Evolutionary conservation across 2,888 invertebrate genomes (phyloP).

Genomic region (Lasiommata megera): DNA sequence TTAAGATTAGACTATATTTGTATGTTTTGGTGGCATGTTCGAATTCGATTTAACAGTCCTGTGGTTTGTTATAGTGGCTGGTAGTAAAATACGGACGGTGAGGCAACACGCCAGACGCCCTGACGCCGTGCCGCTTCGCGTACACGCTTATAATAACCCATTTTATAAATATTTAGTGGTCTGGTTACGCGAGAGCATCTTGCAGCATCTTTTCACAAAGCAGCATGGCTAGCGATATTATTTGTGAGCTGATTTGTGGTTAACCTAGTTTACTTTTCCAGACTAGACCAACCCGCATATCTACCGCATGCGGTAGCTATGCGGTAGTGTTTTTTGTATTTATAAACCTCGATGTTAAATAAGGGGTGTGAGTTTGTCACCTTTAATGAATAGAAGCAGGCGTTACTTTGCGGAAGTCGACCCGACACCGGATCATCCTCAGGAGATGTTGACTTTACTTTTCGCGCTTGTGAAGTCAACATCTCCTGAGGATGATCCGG

Average conservation of each 20-base stretch:
- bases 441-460: too few relatives aligned
- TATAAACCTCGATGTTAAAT: not conserved
- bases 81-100: slow-evolving; percentile 20
- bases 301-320: not conserved
- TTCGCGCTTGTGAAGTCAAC: too few relatives aligned
- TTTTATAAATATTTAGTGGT: slow-evolving; percentile 26
- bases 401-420: too few relatives aligned
- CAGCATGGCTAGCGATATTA: not conserved
- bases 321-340: not conserved
- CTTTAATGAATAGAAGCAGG: too few relatives aligned
- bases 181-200: slow-evolving; percentile 15
- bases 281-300: not conserved
- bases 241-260: slow-evolving; percentile 3
- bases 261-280: not conserved
- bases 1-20: slow-evolving; percentile 9
- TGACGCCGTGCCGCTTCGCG: slow-evolving; percentile 47
- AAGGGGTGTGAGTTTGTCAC: too few relatives aligned
- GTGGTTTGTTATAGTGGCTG: slow-evolving; percentile 11
- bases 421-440: too few relatives aligned
- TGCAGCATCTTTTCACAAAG: slow-evolving; percentile 1
- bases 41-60: slow-evolving; percentile 7
- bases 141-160: slow-evolving; percentile 21
- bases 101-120: slow-evolving; percentile 47
- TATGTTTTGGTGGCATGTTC: slow-evolving; percentile 7
- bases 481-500: too few relatives aligned